A percentile compares a stretch with the other conserved stretches of the same genome.
Evolutionary conservation across 2,888 invertebrate species (phyloP).

Genomic region (Protophormia terraenovae): DNA sequence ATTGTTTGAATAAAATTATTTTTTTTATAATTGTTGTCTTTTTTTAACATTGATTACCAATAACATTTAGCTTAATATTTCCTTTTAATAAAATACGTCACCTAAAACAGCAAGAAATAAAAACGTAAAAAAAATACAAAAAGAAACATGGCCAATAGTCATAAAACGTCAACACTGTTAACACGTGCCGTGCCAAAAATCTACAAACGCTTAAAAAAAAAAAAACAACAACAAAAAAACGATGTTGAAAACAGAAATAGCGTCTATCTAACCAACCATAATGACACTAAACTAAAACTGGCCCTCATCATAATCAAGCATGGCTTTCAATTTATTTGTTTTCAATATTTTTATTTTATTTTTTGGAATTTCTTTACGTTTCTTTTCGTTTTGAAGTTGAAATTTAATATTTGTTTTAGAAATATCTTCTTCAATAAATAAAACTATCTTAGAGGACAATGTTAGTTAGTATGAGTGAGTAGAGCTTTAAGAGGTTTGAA

Average conservation of each 20-base stretch:
- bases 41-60: neutral
- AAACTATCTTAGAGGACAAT: neutral
- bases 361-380: neutral
- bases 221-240: neutral
- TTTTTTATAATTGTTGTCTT: neutral
- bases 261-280: no score
- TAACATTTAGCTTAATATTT: neutral
- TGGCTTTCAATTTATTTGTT: slow-evolving; percentile 24
- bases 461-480: no score
- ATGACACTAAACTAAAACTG: slow-evolving; percentile 13
- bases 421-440: neutral
- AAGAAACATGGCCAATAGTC: slow-evolving; percentile 20
- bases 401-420: neutral
- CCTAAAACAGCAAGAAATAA: slow-evolving; percentile 30
- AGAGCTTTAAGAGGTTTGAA: no score
- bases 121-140: neutral
- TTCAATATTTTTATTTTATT: neutral
- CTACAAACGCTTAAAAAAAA: neutral
- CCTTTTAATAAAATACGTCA: neutral
- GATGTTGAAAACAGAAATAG: neutral
- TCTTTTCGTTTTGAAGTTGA: neutral
- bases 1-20: no score
- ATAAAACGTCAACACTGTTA: slow-evolving; percentile 37
- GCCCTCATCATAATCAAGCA: slow-evolving; percentile 12
- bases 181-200: slow-evolving; percentile 46